Conservation (phyloP, 2,113 vertebrate genomes). For the Willisornis vidua region DNA sequence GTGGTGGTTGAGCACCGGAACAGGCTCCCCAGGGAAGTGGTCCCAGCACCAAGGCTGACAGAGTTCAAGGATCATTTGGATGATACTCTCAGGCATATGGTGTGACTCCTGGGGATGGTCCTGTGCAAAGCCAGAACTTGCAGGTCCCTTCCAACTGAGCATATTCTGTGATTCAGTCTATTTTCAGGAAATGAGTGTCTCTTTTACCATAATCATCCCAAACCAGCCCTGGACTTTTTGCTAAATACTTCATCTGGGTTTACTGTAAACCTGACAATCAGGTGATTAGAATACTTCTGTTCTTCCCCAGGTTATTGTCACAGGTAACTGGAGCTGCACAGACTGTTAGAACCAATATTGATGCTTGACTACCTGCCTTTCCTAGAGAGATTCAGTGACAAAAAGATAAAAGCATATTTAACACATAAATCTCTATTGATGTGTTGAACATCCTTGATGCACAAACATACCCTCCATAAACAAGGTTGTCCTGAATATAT, state of each 20-base stretch:
- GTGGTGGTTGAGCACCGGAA: accelerated
- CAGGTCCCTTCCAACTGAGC: background rate
- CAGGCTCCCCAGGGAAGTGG: background rate
- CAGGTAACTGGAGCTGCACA: background rate
- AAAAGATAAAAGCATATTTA: background rate
- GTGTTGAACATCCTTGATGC: background rate
- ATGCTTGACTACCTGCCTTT: background rate
- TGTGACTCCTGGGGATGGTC: no score
- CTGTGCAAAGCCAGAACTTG: background rate
- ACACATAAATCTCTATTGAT: background rate
- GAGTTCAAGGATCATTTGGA: background rate
- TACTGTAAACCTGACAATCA: background rate
- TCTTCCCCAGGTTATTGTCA: background rate
- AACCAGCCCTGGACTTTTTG: background rate
- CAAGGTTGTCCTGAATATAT: background rate
- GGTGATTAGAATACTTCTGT: background rate
- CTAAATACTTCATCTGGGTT: background rate
- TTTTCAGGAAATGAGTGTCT: background rate
- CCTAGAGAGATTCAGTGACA: background rate
- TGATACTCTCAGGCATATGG: background rate
- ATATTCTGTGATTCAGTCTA: background rate
- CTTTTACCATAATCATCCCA: background rate
- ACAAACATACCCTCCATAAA: background rate
- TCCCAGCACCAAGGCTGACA: background rate
- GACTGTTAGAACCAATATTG: background rate